These are phyloP conservation scores for Acromyrmex heyeri DNA, from an alignment of 1,140 invertebrate species.

Conservation along the genomic window DNA sequence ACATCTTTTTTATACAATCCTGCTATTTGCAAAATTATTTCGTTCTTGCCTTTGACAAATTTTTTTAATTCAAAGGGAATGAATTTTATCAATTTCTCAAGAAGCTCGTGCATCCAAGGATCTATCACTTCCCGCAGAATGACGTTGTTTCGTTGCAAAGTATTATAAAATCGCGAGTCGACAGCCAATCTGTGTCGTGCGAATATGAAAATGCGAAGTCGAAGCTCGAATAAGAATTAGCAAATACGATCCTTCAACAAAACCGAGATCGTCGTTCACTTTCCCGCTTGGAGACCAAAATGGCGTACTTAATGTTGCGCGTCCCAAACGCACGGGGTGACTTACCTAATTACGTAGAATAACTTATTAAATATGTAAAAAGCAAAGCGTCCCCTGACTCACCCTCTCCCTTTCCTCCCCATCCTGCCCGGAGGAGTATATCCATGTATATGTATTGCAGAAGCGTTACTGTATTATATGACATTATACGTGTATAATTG, in stretches of 20 bases:
- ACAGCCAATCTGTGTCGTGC: background rate
- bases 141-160: constrained; percentile 12
- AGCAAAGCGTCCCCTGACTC: constrained; percentile 5
- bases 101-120: background rate
- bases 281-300: constrained; percentile 61
- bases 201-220: background rate
- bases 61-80: background rate
- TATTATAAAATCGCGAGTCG: constrained; percentile 8
- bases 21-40: background rate
- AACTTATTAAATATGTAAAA: constrained; percentile 68
- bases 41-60: background rate
- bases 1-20: background rate
- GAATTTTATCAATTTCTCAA: background rate
- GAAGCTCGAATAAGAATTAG: constrained; percentile 16
- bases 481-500: constrained; percentile 84
- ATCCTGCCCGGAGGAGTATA: constrained; percentile 68
- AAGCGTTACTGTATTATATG: constrained; percentile 83
- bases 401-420: background rate
- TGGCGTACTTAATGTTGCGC: constrained; percentile 64
- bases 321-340: constrained; percentile 62
- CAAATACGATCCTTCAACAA: constrained; percentile 18
- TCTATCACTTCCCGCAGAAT: background rate
- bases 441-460: constrained; percentile 80
- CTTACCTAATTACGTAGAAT: constrained; percentile 71
- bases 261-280: constrained; percentile 49